A percentile compares a stretch with the other conserved stretches of the same genome.
Conservation (phyloP, 2,113 vertebrate species). For the Lasiurus borealis region DNA sequence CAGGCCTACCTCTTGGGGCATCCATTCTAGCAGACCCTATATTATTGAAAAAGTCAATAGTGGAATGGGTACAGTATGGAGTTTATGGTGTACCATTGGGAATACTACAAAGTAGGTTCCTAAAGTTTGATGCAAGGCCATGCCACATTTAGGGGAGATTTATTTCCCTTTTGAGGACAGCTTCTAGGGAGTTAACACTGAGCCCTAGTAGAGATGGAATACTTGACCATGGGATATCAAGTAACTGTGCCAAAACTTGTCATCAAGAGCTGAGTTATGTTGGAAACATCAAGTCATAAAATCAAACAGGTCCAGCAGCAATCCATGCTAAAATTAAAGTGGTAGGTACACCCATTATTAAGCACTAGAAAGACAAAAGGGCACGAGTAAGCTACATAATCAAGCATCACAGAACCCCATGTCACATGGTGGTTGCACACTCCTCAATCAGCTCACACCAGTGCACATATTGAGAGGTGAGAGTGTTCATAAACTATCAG, state of each 20-base stretch:
- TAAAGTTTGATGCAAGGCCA: not conserved
- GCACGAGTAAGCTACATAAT: not conserved
- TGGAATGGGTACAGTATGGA: not conserved
- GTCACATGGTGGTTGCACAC: not conserved
- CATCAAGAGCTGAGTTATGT: slow-evolving; percentile 20
- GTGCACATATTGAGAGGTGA: not conserved
- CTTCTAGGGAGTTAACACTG: not conserved
- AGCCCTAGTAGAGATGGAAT: not conserved
- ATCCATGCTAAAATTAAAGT: not conserved
- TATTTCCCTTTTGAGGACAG: not conserved
- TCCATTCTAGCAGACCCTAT: not conserved
- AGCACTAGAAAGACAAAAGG: not conserved
- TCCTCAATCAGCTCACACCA: not conserved
- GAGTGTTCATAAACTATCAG: not conserved
- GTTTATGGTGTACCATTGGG: not conserved
- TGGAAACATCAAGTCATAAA: not conserved
- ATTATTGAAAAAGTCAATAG: not conserved
- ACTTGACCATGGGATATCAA: not conserved
- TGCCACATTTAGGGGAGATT: not conserved
- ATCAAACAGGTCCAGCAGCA: not conserved
- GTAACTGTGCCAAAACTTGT: not conserved
- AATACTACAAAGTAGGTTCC: not conserved
- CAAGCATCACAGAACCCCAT: not conserved
- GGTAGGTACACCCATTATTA: not conserved
- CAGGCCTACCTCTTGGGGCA: not conserved